Percentiles rank a stretch among this genome's conserved stretches.
These are phyloP conservation scores for Ichneumoninae sp. DNA, from an alignment of 2,888 invertebrate species.

Conservation along the genomic window DNA sequence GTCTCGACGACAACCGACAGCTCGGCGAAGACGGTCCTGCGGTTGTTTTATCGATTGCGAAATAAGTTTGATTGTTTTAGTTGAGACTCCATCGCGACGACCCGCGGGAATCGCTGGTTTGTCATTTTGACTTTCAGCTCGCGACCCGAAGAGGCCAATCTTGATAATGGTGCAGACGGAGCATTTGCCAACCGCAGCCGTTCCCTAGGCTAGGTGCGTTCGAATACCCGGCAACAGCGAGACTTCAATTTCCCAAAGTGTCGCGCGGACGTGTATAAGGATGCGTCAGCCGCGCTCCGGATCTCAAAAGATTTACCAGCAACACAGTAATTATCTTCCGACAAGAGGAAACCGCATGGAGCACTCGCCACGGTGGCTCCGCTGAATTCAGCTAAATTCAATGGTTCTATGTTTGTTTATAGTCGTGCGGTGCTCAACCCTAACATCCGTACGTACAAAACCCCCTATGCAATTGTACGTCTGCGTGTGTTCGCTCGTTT, in stretches of 20 bases:
- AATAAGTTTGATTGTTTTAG: neutral
- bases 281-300: neutral
- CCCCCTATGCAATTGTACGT: neutral
- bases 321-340: conserved; percentile 27
- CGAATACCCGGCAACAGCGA: neutral
- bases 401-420: conserved; percentile 13
- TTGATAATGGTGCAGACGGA: neutral
- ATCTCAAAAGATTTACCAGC: conserved; percentile 13
- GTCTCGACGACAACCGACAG: neutral
- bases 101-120: neutral
- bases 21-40: neutral
- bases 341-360: conserved; percentile 27
- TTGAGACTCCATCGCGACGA: neutral
- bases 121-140: neutral
- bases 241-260: conserved; percentile 13
- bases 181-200: neutral
- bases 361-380: conserved; percentile 24
- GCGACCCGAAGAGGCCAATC: neutral
- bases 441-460: neutral
- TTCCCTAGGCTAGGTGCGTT: neutral
- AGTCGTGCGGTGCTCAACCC: neutral
- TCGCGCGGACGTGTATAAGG: neutral
- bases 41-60: neutral
- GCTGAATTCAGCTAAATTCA: neutral
- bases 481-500: neutral